phyloP scores from a whole-genome alignment of 2,113 vertebrate genomes.

The Sinocyclocheilus anshuiensis region DNA sequence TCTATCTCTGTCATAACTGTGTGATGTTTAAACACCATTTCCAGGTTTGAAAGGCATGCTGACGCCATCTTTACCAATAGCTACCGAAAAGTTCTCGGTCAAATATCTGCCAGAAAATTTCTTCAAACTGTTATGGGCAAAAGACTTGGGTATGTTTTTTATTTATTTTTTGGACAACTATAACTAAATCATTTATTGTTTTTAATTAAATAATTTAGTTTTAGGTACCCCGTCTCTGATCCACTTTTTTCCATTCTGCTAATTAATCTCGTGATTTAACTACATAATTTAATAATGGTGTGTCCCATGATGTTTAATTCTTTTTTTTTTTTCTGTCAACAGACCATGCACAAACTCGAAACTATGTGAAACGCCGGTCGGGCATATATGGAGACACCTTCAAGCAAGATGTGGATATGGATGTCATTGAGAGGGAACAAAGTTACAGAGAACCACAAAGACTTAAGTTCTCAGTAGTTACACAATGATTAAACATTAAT shows the following conservation, averaged over 20 bases:
- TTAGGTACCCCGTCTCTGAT: not conserved
- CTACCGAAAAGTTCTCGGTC: slow-evolving; percentile 90
- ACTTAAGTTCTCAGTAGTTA: not conserved
- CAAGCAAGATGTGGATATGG: slow-evolving; percentile 73
- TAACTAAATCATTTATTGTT: not conserved
- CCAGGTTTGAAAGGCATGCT: slow-evolving; percentile 84
- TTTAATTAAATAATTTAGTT: not conserved
- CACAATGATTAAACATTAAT: not conserved
- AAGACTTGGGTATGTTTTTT: slow-evolving; percentile 80
- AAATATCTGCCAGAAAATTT: slow-evolving; percentile 88
- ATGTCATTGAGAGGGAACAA: slow-evolving; percentile 69
- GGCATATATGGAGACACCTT: slow-evolving; percentile 71
- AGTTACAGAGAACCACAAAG: slow-evolving; percentile 62
- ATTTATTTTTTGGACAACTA: too few relatives aligned
- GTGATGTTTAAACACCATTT: slow-evolving; percentile 14
- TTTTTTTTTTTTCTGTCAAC: too few relatives aligned
- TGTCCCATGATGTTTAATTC: too few relatives aligned
- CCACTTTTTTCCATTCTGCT: not conserved
- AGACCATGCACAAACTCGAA: slow-evolving; percentile 65
- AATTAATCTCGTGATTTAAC: too few relatives aligned
- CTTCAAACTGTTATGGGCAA: slow-evolving; percentile 90
- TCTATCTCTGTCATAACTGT: not conserved
- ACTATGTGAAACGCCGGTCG: slow-evolving; percentile 70
- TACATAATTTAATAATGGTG: too few relatives aligned
- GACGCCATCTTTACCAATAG: slow-evolving; percentile 94